Evolutionary conservation across 2,797 vertebrate genomes (phyloP), one percentile per base, ranked within the genome.

Genomic region (Luscinia luscinia): DNA sequence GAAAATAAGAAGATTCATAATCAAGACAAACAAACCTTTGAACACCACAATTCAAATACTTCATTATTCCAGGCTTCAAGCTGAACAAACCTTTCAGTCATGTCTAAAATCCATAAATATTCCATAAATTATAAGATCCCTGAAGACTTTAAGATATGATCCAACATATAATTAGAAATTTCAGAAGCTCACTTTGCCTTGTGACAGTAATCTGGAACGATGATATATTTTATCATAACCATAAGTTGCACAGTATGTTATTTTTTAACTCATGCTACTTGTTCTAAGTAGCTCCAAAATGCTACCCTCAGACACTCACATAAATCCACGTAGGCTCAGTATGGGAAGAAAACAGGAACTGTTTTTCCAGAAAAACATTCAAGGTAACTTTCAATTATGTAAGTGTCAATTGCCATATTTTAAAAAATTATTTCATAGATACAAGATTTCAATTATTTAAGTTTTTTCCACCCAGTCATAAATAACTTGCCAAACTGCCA

Each of bases 1-100:
- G 69, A 78, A 90, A 93, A 57, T n/a, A 72, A 70, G 27, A 73
- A 41, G 52, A 82, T 76, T 94, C 67, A 77, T n/a, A 84, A 81
- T 48, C 30, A 58, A 88, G 34, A 32, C 36, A 92, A 92, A 81
- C 34, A 52, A 82, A 76, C 5, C 20, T 77, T 84, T 54, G 57
- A 84, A 77, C 21, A 32, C 0, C 1, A 24, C 24, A 51, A 32
- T 91, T 92, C 51, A 91, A 90, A 78, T 5, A 64, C 7, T 18
- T 10, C 46, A 59, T 61, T 85, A 49, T 84, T 82, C 14, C 28
- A 92, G 6, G 6, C 26, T 74, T 26, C 40, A 55, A 59, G 36
- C 11, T 73, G 63, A 69, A 73, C 22, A 73, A 62, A 73, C 4
- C 38, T 70, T 69, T 87, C 83, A 59, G 38, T 61, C 14, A 0